A percentile compares a stretch with the other conserved stretches of the same genome.
phyloP scores from a whole-genome alignment of 1,140 invertebrate genomes.

The Fopius arisanus region DNA sequence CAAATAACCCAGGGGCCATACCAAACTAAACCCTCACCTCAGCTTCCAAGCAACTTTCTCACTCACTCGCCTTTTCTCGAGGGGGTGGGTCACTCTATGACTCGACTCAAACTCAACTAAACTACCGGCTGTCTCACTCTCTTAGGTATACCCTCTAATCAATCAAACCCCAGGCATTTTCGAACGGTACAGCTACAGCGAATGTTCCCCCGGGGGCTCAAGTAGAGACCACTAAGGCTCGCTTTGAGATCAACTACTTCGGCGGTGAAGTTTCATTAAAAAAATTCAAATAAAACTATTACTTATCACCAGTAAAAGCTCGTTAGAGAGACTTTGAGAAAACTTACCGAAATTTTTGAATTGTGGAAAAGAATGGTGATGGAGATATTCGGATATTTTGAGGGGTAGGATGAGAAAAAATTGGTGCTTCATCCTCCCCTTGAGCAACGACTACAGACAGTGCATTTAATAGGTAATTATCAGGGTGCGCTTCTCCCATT shows the following conservation, averaged over 20 bases:
- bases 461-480: slow-evolving; percentile 60
- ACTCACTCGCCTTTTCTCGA: neutral
- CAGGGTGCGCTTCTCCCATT: slow-evolving; percentile 48
- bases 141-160: slow-evolving; percentile 59
- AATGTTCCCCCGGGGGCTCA: neutral
- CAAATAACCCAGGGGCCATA: slow-evolving; percentile 61
- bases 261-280: neutral
- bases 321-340: too few relatives aligned
- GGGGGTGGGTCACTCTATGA: slow-evolving; percentile 14
- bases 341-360: too few relatives aligned
- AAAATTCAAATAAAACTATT: too few relatives aligned
- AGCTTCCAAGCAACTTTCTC: neutral
- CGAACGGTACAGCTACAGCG: slow-evolving; percentile 35
- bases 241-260: neutral
- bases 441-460: slow-evolving; percentile 29
- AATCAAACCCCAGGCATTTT: slow-evolving; percentile 63
- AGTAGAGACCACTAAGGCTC: neutral
- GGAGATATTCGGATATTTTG: too few relatives aligned
- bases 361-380: too few relatives aligned
- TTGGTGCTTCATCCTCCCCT: neutral
- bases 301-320: too few relatives aligned
- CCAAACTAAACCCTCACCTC: slow-evolving; percentile 53
- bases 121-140: slow-evolving; percentile 12
- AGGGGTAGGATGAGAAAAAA: too few relatives aligned
- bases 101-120: slow-evolving; percentile 20